Percentiles rank a stretch among this genome's conserved stretches.
phyloP scores from a whole-genome alignment of 2,888 invertebrate genomes.

The Agrilus cyanescens region DNA sequence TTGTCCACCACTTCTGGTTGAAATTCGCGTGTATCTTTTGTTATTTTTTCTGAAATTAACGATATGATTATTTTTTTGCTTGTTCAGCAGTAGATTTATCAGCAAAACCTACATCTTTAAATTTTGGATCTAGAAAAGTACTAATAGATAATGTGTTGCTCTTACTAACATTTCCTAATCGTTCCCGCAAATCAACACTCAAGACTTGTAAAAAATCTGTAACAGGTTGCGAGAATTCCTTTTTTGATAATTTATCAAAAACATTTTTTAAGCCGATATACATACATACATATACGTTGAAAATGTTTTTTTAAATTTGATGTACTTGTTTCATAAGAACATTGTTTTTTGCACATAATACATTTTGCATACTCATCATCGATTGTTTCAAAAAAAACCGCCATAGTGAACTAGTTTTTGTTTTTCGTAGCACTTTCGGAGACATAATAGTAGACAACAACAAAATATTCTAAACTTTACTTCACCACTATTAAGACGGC shows the following conservation, averaged over 20 bases:
- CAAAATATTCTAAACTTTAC: too few relatives aligned
- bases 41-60: background rate
- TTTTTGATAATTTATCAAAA: slow-evolving; percentile 3
- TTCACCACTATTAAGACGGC: too few relatives aligned
- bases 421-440: too few relatives aligned
- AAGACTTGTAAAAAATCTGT: too few relatives aligned
- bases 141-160: background rate
- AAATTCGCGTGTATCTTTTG: background rate
- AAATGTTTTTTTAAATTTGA: slow-evolving; percentile 1
- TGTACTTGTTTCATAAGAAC: background rate
- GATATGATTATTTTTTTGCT: background rate
- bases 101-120: slow-evolving; percentile 9
- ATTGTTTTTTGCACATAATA: slow-evolving; percentile 2
- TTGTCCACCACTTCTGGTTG: background rate
- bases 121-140: slow-evolving; percentile 11
- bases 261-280: slow-evolving; percentile 5
- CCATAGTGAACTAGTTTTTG: too few relatives aligned
- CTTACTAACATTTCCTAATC: too few relatives aligned
- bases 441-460: too few relatives aligned
- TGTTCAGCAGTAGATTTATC: slow-evolving; percentile 3
- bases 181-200: too few relatives aligned
- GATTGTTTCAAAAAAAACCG: too few relatives aligned
- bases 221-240: slow-evolving; percentile 4
- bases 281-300: background rate
- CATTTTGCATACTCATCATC: background rate